phyloP scores from a whole-genome alignment of 1,140 invertebrate genomes.

The Apis cerana region DNA sequence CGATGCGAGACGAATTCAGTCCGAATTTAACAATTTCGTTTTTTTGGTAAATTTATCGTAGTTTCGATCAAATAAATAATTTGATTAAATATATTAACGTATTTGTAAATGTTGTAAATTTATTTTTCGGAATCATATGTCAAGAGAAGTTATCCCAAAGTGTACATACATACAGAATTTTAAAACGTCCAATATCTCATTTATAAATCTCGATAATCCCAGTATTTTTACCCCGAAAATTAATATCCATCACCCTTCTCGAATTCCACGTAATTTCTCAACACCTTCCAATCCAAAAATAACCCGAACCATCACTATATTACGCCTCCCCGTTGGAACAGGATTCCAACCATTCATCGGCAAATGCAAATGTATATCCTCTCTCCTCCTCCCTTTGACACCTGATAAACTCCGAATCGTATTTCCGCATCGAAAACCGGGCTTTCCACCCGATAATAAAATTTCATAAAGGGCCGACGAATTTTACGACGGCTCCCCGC shows the following conservation, averaged over 20 bases:
- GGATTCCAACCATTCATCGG: too few species aligned
- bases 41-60: background rate
- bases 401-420: background rate
- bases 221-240: too few species aligned
- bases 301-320: background rate
- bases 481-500: conserved; percentile 37
- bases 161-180: too few species aligned
- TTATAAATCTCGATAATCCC: too few species aligned
- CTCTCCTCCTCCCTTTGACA: background rate
- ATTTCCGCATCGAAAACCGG: background rate
- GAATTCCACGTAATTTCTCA: background rate
- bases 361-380: background rate
- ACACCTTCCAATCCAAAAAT: background rate
- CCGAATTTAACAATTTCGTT: too few species aligned
- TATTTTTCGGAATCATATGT: too few species aligned
- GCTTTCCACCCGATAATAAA: background rate
- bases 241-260: background rate
- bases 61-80: too few species aligned
- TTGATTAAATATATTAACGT: too few species aligned
- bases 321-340: background rate
- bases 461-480: background rate
- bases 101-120: too few species aligned
- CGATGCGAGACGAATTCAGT: too few species aligned
- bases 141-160: too few species aligned
- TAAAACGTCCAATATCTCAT: too few species aligned